Evolutionary conservation across 2,113 vertebrate genomes (phyloP).

Genomic region (Pterocles gutturalis): DNA sequence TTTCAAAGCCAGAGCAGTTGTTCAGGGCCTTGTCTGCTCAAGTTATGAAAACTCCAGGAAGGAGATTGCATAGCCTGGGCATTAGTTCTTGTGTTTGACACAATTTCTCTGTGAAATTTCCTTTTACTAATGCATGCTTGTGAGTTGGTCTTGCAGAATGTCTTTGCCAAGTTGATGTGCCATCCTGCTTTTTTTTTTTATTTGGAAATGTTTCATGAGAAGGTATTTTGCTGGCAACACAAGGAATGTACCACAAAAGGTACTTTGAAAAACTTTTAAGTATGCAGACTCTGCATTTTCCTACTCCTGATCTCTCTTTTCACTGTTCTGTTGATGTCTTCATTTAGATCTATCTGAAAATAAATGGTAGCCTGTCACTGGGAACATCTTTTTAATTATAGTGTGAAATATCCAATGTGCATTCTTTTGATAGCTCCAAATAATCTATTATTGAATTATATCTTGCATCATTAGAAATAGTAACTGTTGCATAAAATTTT

Average conservation of each 20-base stretch:
- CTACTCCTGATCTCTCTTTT: neutral
- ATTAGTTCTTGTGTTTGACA: neutral
- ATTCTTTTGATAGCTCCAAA: neutral
- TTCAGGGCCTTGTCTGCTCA: neutral
- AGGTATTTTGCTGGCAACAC: neutral
- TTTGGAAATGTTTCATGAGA: neutral
- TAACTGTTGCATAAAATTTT: neutral
- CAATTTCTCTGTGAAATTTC: neutral
- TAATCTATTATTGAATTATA: neutral
- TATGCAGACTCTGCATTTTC: neutral
- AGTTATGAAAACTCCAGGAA: neutral
- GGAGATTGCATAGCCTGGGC: neutral
- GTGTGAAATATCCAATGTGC: neutral
- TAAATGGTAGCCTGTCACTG: neutral
- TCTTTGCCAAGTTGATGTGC: neutral
- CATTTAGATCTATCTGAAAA: neutral
- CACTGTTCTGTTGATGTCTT: slow-evolving; percentile 29
- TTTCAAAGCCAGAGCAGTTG: neutral
- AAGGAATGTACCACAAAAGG: neutral
- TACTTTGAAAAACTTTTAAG: slow-evolving; percentile 17
- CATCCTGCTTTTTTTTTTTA: neutral
- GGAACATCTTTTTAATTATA: neutral
- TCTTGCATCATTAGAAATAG: neutral
- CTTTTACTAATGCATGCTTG: neutral
- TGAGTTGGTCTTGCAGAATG: neutral